Percentiles rank a stretch among this genome's conserved stretches.
These are phyloP conservation scores for Apodemia hepburni DNA, from an alignment of 2,888 invertebrate genomes.

Conservation along the genomic window DNA sequence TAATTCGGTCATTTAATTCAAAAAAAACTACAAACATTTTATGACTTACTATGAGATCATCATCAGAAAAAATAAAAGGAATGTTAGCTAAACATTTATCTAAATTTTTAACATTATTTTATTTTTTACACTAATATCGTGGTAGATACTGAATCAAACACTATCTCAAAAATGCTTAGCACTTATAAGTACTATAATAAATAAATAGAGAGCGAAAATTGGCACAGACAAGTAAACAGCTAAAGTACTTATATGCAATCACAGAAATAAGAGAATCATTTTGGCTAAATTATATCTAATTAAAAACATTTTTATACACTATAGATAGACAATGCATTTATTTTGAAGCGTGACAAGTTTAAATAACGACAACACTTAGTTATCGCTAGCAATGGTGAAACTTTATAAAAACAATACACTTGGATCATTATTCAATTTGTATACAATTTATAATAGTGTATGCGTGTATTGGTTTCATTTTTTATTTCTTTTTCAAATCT, in stretches of 20 bases:
- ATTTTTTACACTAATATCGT: background rate
- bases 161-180: background rate
- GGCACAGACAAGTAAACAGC: slow-evolving; percentile 7
- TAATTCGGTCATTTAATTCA: too few relatives aligned
- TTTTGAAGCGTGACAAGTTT: background rate
- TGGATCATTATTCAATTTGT: too few relatives aligned
- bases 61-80: background rate
- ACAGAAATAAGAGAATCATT: slow-evolving; percentile 8
- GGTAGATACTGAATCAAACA: background rate
- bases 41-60: background rate
- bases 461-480: too few relatives aligned
- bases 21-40: background rate
- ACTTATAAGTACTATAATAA: background rate
- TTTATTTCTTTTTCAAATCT: too few relatives aligned
- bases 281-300: slow-evolving; percentile 7
- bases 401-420: too few relatives aligned
- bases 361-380: background rate
- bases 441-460: too few relatives aligned
- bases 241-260: slow-evolving; percentile 7
- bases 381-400: background rate
- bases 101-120: background rate
- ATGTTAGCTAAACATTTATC: background rate
- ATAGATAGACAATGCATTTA: background rate
- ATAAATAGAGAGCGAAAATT: slow-evolving; percentile 7
- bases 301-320: background rate